phyloP scores from a whole-genome alignment of 2,113 vertebrate species.

The Nannospalax galili region DNA sequence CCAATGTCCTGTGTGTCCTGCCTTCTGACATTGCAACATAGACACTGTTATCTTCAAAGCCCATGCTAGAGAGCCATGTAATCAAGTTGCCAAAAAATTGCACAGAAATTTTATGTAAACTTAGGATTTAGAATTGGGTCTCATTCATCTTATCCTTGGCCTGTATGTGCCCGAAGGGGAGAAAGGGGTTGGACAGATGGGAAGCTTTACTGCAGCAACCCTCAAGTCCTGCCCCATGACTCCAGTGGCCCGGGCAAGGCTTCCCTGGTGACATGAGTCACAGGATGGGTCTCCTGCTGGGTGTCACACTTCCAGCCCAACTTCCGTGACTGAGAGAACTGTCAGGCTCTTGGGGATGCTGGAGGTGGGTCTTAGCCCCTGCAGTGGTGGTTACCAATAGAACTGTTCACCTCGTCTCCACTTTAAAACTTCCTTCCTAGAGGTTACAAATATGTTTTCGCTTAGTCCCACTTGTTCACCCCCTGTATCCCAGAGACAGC shows the following conservation, averaged over 20 bases:
- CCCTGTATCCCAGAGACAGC: not conserved
- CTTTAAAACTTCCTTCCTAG: not conserved
- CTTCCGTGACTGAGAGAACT: not conserved
- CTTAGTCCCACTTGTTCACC: not conserved
- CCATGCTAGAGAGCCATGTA: not conserved
- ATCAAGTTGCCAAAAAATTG: not conserved
- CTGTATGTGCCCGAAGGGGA: no score
- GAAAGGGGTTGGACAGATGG: accelerated
- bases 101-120: not conserved
- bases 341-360: not conserved
- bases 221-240: accelerated
- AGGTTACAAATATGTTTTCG: not conserved
- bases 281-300: not conserved
- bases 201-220: not conserved
- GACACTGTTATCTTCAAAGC: not conserved
- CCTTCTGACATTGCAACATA: not conserved
- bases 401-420: not conserved
- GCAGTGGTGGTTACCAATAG: not conserved
- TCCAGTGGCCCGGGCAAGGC: accelerated
- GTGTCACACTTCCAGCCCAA: not conserved
- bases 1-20: not conserved
- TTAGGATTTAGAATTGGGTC: not conserved
- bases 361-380: accelerated
- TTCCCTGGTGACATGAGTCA: not conserved
- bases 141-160: not conserved